phyloP scores from a whole-genome alignment of 2,888 invertebrate species.

The Drosophila infuscata region DNA sequence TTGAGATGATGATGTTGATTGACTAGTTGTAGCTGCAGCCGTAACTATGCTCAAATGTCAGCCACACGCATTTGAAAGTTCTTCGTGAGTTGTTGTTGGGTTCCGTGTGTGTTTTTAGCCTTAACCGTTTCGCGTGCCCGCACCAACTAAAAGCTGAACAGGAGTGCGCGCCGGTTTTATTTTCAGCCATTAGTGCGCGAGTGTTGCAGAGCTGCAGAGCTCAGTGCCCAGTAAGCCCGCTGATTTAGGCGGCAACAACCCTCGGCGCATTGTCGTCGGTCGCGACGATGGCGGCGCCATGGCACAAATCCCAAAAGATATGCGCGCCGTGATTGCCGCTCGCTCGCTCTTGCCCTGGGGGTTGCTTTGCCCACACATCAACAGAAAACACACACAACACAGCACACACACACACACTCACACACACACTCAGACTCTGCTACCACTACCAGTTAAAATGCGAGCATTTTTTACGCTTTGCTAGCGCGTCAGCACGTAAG shows the following conservation, averaged over 20 bases:
- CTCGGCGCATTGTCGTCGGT: slow-evolving; percentile 82
- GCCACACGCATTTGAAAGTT: slow-evolving; percentile 44
- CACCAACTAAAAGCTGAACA: slow-evolving; percentile 82
- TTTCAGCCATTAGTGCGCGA: slow-evolving; percentile 64
- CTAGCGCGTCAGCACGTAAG: slow-evolving; percentile 42
- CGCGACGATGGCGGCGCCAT: slow-evolving; percentile 83
- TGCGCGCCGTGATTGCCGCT: slow-evolving; percentile 74
- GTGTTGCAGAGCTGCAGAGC: slow-evolving; percentile 31
- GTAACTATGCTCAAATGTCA: slow-evolving; percentile 18
- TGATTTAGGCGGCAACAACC: slow-evolving; percentile 80
- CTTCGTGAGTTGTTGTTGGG: slow-evolving; percentile 11
- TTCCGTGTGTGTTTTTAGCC: slow-evolving; percentile 35
- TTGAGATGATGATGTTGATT: slow-evolving; percentile 10
- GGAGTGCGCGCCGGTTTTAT: slow-evolving; percentile 83
- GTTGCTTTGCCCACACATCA: slow-evolving; percentile 70
- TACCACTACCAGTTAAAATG: slow-evolving; percentile 67
- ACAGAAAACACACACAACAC: slow-evolving; percentile 12
- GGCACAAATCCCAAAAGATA: slow-evolving; percentile 78
- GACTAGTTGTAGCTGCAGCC: slow-evolving; percentile 12
- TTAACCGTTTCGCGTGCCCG: slow-evolving; percentile 82
- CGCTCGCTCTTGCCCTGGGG: slow-evolving; percentile 64
- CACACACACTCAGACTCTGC: slow-evolving; percentile 4
- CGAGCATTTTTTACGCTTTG: slow-evolving; percentile 74
- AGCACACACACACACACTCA: neutral
- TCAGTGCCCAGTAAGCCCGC: slow-evolving; percentile 67